phyloP scores from a whole-genome alignment of 2,888 invertebrate species.

The Plusia festucae region DNA sequence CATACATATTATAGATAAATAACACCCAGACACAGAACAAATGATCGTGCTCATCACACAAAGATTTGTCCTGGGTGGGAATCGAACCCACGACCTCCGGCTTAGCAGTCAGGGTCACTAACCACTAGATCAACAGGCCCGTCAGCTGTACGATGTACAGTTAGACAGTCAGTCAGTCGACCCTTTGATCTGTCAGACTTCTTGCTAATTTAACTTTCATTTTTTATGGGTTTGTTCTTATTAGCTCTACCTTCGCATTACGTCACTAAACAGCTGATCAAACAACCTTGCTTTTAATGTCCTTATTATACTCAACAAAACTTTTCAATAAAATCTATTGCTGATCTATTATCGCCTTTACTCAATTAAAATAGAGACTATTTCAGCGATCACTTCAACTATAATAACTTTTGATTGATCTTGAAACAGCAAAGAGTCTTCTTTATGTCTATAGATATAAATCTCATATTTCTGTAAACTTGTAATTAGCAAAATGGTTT shows the following conservation, averaged over 20 bases:
- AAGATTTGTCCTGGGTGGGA: too few species aligned
- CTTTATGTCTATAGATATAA: slow-evolving; percentile 2
- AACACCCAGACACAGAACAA: too few species aligned
- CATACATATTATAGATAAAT: too few species aligned
- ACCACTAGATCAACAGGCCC: too few species aligned
- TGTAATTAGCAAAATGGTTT: slow-evolving; percentile 19
- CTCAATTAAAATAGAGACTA: neutral
- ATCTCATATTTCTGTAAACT: neutral
- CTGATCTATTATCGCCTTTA: neutral
- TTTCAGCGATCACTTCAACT: neutral
- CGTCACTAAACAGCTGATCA: neutral
- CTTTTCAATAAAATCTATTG: neutral
- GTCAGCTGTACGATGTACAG: too few species aligned
- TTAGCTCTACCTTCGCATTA: neutral
- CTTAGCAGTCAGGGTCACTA: too few species aligned
- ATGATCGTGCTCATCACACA: too few species aligned
- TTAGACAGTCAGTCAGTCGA: too few species aligned
- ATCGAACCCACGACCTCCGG: too few species aligned
- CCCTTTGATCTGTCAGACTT: too few species aligned
- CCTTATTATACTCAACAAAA: neutral
- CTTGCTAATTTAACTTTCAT: too few species aligned
- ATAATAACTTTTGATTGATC: slow-evolving; percentile 20
- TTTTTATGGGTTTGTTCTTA: neutral
- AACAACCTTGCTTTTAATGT: slow-evolving; percentile 1
- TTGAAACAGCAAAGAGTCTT: neutral